phyloP scores from a whole-genome alignment of 2,113 vertebrate species.

The Tragulus kanchil region DNA sequence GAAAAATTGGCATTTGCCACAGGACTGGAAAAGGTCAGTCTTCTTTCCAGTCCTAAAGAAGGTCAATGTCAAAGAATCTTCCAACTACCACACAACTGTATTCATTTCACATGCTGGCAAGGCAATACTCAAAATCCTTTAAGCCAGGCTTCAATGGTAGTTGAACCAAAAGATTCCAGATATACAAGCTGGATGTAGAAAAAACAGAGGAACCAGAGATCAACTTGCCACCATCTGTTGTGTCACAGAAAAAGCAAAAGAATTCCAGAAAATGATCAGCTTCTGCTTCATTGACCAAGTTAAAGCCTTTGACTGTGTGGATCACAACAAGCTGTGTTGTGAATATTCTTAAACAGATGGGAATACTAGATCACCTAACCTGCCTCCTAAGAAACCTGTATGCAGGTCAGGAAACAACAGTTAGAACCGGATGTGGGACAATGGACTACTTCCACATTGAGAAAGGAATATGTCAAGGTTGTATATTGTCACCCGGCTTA shows the following conservation, averaged over 20 bases:
- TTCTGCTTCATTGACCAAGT: not conserved
- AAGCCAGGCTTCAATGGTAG: not conserved
- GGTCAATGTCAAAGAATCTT: not conserved
- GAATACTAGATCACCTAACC: not conserved
- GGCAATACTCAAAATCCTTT: not conserved
- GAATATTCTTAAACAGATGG: not conserved
- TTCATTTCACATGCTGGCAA: not conserved
- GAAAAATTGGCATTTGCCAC: not conserved
- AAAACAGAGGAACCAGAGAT: not conserved
- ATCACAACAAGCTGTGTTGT: not conserved
- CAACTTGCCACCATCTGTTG: not conserved
- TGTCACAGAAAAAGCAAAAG: not conserved
- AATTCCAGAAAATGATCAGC: not conserved
- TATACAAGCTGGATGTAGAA: not conserved
- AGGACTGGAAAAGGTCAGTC: not conserved
- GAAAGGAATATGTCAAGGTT: not conserved
- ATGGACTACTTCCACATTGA: not conserved
- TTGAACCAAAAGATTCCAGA: not conserved
- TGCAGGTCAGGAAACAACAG: not conserved
- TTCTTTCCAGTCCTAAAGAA: not conserved
- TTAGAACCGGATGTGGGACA: not conserved
- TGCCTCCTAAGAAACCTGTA: not conserved
- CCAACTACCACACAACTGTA: not conserved
- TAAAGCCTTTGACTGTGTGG: not conserved
- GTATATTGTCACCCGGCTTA: not conserved